phyloP scores from a whole-genome alignment of 2,113 vertebrate genomes.

The Phasianus colchicus region DNA sequence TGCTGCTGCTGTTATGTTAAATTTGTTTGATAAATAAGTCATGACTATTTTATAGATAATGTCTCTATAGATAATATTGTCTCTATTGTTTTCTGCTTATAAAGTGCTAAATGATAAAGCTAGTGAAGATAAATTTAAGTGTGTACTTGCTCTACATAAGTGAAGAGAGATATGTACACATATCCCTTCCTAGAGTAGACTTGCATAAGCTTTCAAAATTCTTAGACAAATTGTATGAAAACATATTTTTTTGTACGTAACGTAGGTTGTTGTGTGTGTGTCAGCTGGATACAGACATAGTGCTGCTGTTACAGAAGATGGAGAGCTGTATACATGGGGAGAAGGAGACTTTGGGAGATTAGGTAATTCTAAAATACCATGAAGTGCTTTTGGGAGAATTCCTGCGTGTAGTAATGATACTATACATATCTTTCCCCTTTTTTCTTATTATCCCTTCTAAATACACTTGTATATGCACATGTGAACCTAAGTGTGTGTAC shows the following conservation, averaged over 20 bases:
- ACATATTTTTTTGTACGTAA: neutral
- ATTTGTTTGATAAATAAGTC: neutral
- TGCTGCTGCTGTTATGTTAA: neutral
- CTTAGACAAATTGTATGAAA: neutral
- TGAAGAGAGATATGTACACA: neutral
- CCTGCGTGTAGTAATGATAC: neutral
- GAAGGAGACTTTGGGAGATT: constrained; percentile 89
- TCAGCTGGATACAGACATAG: constrained; percentile 89
- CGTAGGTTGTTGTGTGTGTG: constrained; percentile 86
- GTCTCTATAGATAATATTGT: neutral
- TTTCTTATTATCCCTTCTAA: neutral
- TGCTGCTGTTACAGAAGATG: constrained; percentile 87
- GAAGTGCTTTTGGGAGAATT: neutral
- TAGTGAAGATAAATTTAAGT: neutral
- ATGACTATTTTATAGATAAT: neutral
- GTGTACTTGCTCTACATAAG: neutral
- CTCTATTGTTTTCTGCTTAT: neutral
- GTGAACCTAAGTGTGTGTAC: neutral
- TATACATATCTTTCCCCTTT: neutral
- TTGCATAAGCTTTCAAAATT: neutral
- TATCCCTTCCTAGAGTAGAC: neutral
- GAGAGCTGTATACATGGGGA: constrained; percentile 87
- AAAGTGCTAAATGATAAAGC: neutral
- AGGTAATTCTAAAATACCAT: constrained; percentile 72
- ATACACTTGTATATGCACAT: neutral